Evolutionary conservation across 1,140 invertebrate species (phyloP), one percentile per base, ranked within the genome.

Genomic region (Drosophila pectinifera): DNA sequence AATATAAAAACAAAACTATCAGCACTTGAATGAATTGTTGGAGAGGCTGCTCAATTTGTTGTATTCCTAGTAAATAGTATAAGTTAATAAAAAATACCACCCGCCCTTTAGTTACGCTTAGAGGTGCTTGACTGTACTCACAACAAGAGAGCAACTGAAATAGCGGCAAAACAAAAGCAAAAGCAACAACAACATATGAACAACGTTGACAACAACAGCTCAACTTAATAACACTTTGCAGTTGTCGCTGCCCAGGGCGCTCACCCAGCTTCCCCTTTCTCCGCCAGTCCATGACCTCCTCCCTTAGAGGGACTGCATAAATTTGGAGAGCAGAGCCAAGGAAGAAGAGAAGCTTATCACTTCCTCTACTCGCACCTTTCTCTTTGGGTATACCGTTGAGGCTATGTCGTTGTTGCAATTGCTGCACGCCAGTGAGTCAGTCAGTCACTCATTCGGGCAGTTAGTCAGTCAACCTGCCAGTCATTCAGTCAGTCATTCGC

Each of bases 191-290:
- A 16, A 20, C 34, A 26, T 41, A 70, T 67, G 28, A 69, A 55
- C 46, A 76, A 63, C 61, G 18, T 34, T 13, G 63, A 41, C 61
- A 81, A 77, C 64, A 83, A 61, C 49, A 77, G 73, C 73, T 70
- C 45, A 67, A 78, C 77, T 84, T 76, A 85, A 84, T 83, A 85
- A 76, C 78, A 80, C 73, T 84, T 81, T 85, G 43, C 61, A 68
- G 63, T 81, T 74, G 74, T 64, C 62, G 72, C 63, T 61, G 43
- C 72, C 62, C 59, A 45, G 62, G 77, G 61, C 56, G 58, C 24
- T 73, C 56, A 54, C 53, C 51, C 43, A 41, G 53, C 36, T 16
- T 41, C 22, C 48, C 14, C 31, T 7, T 5, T 36, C 48, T 34
- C 18, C 48, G 22, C 18, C 56, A 49, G 13, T 28, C 57, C 13